Evolutionary conservation across 2,113 vertebrate genomes (phyloP).

Genomic region (Salvelinus sp.): DNA sequence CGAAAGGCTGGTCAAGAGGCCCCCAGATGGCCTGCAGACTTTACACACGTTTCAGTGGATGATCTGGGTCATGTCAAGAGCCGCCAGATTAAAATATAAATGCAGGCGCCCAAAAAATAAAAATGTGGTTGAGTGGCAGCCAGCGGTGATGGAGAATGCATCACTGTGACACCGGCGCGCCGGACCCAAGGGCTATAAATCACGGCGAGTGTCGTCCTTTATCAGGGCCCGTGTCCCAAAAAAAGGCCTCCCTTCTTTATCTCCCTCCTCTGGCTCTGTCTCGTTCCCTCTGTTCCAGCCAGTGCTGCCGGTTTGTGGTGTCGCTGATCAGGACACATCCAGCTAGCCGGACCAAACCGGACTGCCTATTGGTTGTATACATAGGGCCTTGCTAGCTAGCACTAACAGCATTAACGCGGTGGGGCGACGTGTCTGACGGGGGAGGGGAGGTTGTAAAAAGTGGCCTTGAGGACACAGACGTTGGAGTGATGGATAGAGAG

Average conservation of each 20-base stretch:
- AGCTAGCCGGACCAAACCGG: not conserved
- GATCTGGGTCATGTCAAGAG: not conserved
- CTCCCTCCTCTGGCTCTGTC: slow-evolving; percentile 44
- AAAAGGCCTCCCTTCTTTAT: slow-evolving; percentile 62
- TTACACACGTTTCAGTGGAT: not conserved
- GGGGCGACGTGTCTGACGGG: not conserved
- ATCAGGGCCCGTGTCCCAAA: slow-evolving; percentile 60
- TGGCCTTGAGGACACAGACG: slow-evolving; percentile 46
- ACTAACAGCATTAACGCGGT: not conserved
- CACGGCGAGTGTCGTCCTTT: slow-evolving; percentile 59
- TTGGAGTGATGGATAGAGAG: slow-evolving; percentile 33
- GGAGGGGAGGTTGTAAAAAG: slow-evolving; percentile 26
- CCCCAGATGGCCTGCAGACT: not conserved
- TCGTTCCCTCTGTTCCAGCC: slow-evolving; percentile 52
- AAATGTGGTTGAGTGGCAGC: not conserved
- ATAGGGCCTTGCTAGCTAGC: not conserved
- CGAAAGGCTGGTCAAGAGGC: not conserved
- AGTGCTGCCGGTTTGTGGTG: not conserved
- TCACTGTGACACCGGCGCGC: slow-evolving; percentile 24
- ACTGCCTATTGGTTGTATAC: not conserved
- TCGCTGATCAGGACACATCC: not conserved
- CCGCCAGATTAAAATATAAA: slow-evolving; percentile 15
- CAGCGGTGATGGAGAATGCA: not conserved
- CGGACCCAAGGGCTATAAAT: slow-evolving; percentile 54
- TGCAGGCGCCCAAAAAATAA: not conserved